Evolutionary conservation across 2,888 invertebrate genomes (phyloP), one percentile per base, ranked within the genome.

Genomic region (Drosophila tripunctata): DNA sequence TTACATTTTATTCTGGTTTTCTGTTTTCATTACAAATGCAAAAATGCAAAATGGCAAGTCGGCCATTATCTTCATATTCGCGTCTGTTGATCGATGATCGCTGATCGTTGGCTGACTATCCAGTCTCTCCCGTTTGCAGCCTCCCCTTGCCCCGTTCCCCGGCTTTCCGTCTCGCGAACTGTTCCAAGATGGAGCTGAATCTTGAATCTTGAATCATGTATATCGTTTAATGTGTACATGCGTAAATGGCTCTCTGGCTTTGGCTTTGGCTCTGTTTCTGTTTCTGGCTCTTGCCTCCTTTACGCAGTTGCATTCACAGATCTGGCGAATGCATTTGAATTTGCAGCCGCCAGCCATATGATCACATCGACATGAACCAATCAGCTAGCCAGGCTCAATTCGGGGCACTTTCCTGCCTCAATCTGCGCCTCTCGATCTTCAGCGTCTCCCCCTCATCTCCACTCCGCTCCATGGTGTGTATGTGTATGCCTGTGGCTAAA

Each of bases 1-100:
- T 41, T 52, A 31, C 51, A 52, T 52, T 52, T 52, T 40, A 80
- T 87, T 88, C 89, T 88, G 89, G 88, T 89, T 89, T 89, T 88
- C 79, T 76, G 88, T 89, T 89, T 89, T 88, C 89, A 89, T 89
- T 89, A 89, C 89, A 88, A 89, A 89, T 89, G 89, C 89, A 89
- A 88, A 89, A 89, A 89, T 89, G 87, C 84, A 87, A 87, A 88
- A 87, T 86, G 88, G 82, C 78, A 85, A 75, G 72, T 64, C 81
- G 76, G 84, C 81, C 81, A 82, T 82, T 82, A 82, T 76, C 84
- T 78, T 14, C 47, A 10, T 40, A 72, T 56, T 66, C 65, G 64
- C 66, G 67, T 74, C 74, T 85, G 80, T 71, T 73, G 78, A 77
- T 83, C 85, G 82, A 75, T 27, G 27, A 27, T 27, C 27, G 27